Evolutionary conservation across 2,888 invertebrate genomes (phyloP), one percentile per base, ranked within the genome.

Genomic region (Tipula lateralis): DNA sequence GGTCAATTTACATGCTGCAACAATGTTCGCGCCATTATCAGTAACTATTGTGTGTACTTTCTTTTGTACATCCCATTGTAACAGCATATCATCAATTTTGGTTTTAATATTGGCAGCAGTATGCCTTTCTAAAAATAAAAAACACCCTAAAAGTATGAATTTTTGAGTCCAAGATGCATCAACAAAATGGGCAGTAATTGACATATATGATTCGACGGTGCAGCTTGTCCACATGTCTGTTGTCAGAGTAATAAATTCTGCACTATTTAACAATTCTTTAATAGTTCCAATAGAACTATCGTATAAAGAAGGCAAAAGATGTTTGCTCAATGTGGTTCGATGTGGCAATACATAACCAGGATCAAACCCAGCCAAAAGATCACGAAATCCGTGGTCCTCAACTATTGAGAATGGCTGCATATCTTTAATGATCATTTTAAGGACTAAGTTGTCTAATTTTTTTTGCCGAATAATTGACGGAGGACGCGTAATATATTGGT

Each of bases 1-100:
- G n/a, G n/a, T n/a, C n/a, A 32, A 85, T 85, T 80, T 85, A 39
- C 87, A 85, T 4, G 87, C 87, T 85, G 86, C 87, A 85, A 86
- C 86, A 85, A 87, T 87, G 84, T 86, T 85, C n/a, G 86, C 85
- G 39, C 87, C 87, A 85, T 87, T 87, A 85, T 87, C 87, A 50
- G 86, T 86, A 29, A 86, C 86, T 84, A 86, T 86, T 2, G 84
- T n/a, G n/a, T n/a, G 13, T n/a, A 85, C 82, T 66, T 85, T 84
- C 5, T 85, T n/a, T 39, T 16, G 4, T 34, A 84, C 24, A 39
- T 83, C 84, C 84, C 85, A 85, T 39, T 84, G 9, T 13, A 66
- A 16, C 66, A 66, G n/a, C n/a, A n/a, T n/a, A n/a, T 16, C 16
- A 24, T 66, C 24, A n/a, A 66, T 16, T 66, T 66, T 66, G 16